Conservation (phyloP, 2,113 vertebrate genomes). For the Leiothrix lutea region DNA sequence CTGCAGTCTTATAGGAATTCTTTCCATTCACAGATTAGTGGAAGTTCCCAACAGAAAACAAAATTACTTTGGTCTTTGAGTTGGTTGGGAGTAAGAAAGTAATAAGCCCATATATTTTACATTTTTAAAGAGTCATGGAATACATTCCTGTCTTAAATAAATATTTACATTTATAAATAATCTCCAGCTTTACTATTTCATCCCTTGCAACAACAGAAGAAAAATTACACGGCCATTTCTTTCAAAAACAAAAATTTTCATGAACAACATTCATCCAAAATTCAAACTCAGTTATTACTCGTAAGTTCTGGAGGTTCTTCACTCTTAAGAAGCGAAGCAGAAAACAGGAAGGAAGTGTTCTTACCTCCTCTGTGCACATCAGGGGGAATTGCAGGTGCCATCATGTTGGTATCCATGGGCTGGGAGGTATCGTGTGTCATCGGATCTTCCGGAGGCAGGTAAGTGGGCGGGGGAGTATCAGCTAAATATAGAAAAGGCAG, state of each 20-base stretch:
- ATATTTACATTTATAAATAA: background rate
- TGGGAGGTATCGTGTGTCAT: constrained; percentile 95
- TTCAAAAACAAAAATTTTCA: background rate
- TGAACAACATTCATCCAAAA: background rate
- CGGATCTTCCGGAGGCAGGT: constrained; percentile 94
- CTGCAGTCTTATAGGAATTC: background rate
- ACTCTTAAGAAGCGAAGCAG: background rate
- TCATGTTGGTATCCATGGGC: constrained; percentile 96
- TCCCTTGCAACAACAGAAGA: background rate
- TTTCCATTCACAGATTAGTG: background rate
- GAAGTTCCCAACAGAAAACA: background rate
- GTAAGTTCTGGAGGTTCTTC: background rate
- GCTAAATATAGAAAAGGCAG: constrained; percentile 60
- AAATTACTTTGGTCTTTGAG: background rate
- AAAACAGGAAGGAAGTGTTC: background rate
- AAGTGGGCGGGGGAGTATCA: constrained; percentile 96
- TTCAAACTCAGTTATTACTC: background rate
- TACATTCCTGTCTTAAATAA: background rate
- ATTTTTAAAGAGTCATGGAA: background rate
- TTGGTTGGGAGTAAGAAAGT: background rate
- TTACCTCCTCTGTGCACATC: constrained; percentile 89
- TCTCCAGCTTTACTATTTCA: background rate
- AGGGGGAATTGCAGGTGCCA: constrained; percentile 84
- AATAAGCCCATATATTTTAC: background rate
- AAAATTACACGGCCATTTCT: accelerated